Base-by-base conservation (phyloP, 2,797 vertebrate genomes). In the Aplochiton taeniatus region DNA sequence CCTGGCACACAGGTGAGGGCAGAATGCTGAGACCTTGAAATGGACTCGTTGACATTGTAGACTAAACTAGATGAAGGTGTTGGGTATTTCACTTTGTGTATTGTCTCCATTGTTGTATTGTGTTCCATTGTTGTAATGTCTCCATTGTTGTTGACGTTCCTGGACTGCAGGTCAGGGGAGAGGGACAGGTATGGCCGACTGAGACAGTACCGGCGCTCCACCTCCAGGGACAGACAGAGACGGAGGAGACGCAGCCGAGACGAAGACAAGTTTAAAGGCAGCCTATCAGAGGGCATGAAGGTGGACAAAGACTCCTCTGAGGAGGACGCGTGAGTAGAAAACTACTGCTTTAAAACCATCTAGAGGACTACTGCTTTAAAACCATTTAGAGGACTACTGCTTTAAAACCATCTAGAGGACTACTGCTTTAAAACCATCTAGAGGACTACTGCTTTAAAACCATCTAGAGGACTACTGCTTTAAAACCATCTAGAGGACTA, bases 241-340 rank as follows among this genome's bases (percentile, higher is more conserved):
- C 94, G 96, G 11, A 91, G 95, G 61, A 86, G 96, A 66, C 93
- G 95, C 72, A 95, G 92, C 89, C 91, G 95, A 88, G 95, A 95
- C 47, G 97, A 98, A 88, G 98, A 99, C 86, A 98, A 96, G 87
- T 99, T 96, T 85, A 99, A 99, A 88, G 98, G 98, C 55, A 98
- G 96, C 68, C 94, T 99, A 47, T 99, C 98, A 9, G 98, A 99
- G 88, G 98, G 98, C 66, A 98, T 98, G 98, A 99, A 98, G 79
- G 91, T 82, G 0, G 97, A 97, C 74, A 92, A 96, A 75, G 97
- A 99, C 45, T 96, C 96, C 54, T 98, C 96, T 1, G 96, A 89
- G 19, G 96, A 94, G 78, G 98, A 98, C 83, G 91, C 95, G 97
- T 98, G 92, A 94, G 95, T 89, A 64, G 11, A 17, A 9, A 48